Base-by-base conservation (phyloP, 2,797 vertebrate genomes). In the Ispidina lecontei region DNA sequence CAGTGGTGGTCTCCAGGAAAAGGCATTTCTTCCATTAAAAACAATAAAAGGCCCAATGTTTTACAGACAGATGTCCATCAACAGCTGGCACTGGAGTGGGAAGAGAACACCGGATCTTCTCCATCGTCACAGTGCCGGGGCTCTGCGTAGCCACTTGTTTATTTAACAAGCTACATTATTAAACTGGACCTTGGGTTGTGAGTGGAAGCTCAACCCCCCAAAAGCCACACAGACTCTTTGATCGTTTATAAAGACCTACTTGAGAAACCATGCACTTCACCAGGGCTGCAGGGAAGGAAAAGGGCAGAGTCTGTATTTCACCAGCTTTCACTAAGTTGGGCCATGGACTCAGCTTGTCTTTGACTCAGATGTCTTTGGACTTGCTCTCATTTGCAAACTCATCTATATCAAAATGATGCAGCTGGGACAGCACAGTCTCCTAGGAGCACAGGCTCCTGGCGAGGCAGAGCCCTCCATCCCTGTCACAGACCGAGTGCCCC, bases 1-100 rank as follows among this genome's bases (percentile, higher is more conserved):
- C 91, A 10, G 95, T 92, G 91, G 91, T 89, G 86, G 94, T 95
- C 94, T 96, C 91, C 91, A 92, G 91, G 94, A 93, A 96, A 93
- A 96, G 93, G 91, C 87, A 77, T 96, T 96, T 96, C 94, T 96
- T 94, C 80, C 87, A 89, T 91, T 95, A 90, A 94, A 91, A 96
- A 96, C 91, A 95, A 94, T 82, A 83, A 96, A 95, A 87, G 91
- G 84, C 84, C 79, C 91, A 79, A 90, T 92, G 91, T 91, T 92
- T 94, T 95, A 95, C 87, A 94, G 95, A 95, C 95, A 96, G 93
- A 96, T 92, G 94, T 96, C 95, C 93, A 92, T 96, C 93, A 93
- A 76, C 95, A 94, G 91, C 89, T 91, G 80, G 77, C 35, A 25
- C 90, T 85, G 92, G 84, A 93, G 90, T 63, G 89, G 85, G 95